Conservation (phyloP, 2,797 vertebrate species). For the Crocodylus rhombifer region DNA sequence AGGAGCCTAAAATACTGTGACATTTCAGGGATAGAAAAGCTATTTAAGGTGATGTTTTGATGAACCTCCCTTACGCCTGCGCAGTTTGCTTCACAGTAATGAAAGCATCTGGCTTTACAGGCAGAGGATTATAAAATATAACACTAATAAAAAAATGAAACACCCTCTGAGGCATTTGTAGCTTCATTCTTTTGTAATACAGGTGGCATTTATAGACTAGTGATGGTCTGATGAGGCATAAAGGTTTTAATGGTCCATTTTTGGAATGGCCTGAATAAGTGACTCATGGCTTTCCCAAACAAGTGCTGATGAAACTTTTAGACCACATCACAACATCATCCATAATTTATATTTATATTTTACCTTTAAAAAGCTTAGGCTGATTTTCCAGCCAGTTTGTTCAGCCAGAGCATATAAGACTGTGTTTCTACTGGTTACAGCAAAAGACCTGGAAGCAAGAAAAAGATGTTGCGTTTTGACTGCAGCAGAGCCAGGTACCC, state of each 20-base stretch:
- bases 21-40: not conserved
- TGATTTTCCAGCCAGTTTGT: not conserved
- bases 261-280: not conserved
- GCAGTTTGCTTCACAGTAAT: not conserved
- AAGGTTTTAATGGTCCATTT: not conserved
- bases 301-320: not conserved
- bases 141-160: not conserved
- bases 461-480: not conserved
- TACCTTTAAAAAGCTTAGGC: not conserved
- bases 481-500: not conserved
- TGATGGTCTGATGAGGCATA: not conserved
- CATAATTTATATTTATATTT: not conserved
- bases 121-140: not conserved
- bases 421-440: not conserved
- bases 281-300: not conserved
- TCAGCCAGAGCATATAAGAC: not conserved
- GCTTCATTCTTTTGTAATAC: not conserved
- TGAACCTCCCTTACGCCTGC: not conserved
- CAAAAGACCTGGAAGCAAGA: not conserved
- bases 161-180: not conserved
- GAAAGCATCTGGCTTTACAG: not conserved
- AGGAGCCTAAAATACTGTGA: not conserved
- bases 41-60: not conserved
- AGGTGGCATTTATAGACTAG: not conserved
- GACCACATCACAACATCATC: accelerated